Percentiles rank a stretch among this genome's conserved stretches.
phyloP scores from a whole-genome alignment of 2,888 invertebrate species.

The Amphiduros pacificus region DNA sequence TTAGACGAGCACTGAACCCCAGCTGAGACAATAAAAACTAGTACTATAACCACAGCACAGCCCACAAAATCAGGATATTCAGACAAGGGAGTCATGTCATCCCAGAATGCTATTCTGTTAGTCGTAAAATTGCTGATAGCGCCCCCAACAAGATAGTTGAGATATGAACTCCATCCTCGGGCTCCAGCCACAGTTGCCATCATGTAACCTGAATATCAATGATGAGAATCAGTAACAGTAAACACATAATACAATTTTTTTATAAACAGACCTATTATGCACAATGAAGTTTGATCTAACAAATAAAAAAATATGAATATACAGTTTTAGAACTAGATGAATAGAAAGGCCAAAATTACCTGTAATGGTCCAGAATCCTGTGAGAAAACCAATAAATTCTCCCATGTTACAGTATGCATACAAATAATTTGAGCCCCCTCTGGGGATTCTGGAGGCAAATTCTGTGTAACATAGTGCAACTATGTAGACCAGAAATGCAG shows the following conservation, averaged over 20 bases:
- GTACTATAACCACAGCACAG: slow-evolving; percentile 57
- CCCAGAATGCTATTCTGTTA: slow-evolving; percentile 17
- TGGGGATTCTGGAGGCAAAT: slow-evolving; percentile 54
- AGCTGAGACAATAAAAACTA: slow-evolving; percentile 59
- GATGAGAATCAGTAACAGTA: too few species aligned
- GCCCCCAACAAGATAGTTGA: slow-evolving; percentile 58
- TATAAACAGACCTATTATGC: too few species aligned
- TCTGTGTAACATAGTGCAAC: slow-evolving; percentile 63
- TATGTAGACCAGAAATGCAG: slow-evolving; percentile 49
- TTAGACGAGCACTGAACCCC: slow-evolving; percentile 59
- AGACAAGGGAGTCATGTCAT: slow-evolving; percentile 18
- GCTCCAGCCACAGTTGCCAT: too few species aligned
- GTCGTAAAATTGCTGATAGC: slow-evolving; percentile 53
- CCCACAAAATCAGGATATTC: slow-evolving; percentile 60
- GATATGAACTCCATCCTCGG: slow-evolving; percentile 60
- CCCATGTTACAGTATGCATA: slow-evolving; percentile 92
- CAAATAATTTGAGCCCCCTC: slow-evolving; percentile 78
- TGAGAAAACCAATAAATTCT: slow-evolving; percentile 82
- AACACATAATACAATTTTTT: too few species aligned
- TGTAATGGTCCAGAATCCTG: too few species aligned
- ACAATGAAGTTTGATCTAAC: too few species aligned
- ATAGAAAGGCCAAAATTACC: too few species aligned
- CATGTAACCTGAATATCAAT: too few species aligned
- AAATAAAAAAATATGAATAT: too few species aligned
- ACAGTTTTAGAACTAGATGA: too few species aligned